Evolutionary conservation across 2,888 invertebrate genomes (phyloP), one percentile per base, ranked within the genome.

Genomic region (Alsophila aescularia): DNA sequence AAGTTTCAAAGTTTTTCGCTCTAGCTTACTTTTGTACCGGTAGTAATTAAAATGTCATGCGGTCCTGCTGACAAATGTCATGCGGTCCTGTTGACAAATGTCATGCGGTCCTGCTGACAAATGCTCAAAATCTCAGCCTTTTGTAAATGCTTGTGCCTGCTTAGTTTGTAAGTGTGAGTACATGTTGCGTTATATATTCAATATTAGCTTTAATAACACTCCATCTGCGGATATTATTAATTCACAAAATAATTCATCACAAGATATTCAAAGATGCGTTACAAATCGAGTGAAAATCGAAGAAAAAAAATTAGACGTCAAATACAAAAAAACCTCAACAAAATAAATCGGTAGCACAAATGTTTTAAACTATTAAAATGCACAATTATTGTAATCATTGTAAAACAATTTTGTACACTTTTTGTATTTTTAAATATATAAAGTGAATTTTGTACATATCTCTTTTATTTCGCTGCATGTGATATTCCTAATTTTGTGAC

Each of bases 111-210:
- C 57, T 54, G 41, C 1, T 49, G 27, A 39, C 41, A 51, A n/a
- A 41, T 79, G 85, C 82, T 86, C 82, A 82, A 83, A 59, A 72
- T 53, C 16, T 52, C 61, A 72, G 45, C 78, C 81, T 84, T 85
- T 85, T 75, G 57, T 57, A 57, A 81, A 85, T 79, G 89, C 90
- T 87, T 89, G 89, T 88, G 88, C 86, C 87, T 87, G 81, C 74
- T 72, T 79, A 77, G 65, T 62, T 32, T 52, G 47, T 76, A 73
- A 70, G 66, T 57, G 66, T 55, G 68, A 64, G 59, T 70, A n/a
- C n/a, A n/a, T n/a, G n/a, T n/a, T n/a, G n/a, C n/a, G n/a, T n/a
- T n/a, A n/a, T n/a, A n/a, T n/a, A n/a, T n/a, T n/a, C n/a, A n/a
- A n/a, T n/a, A n/a, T n/a, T n/a, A n/a, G n/a, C n/a, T n/a, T n/a